phyloP scores from a whole-genome alignment of 64 coral and sea anemone species.

The Porites lutea region DNA sequence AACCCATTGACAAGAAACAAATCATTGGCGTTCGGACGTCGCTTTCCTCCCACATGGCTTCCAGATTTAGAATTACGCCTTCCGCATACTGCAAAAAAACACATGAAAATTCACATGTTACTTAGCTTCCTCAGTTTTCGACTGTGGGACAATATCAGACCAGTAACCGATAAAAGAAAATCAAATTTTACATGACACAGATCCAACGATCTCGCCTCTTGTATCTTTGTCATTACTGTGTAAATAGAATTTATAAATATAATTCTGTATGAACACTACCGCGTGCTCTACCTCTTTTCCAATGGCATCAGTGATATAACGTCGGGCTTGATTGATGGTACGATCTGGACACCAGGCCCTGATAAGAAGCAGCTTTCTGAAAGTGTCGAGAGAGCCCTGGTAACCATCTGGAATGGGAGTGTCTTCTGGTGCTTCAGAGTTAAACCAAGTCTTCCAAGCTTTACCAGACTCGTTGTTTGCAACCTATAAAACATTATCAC shows the following conservation, averaged over 20 bases:
- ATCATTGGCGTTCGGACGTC: conserved; percentile 91
- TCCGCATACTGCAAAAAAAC: conserved; percentile 81
- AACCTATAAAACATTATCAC: neutral
- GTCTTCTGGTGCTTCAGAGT: conserved; percentile 93
- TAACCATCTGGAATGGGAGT: conserved; percentile 95
- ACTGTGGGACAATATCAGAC: too few species aligned
- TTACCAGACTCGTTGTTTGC: conserved; percentile 85
- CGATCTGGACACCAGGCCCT: conserved; percentile 97
- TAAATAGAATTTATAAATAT: too few species aligned
- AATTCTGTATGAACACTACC: too few species aligned
- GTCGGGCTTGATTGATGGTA: conserved; percentile 93
- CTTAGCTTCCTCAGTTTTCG: too few species aligned
- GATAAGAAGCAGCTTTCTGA: conserved; percentile 90
- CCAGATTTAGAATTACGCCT: conserved; percentile 95
- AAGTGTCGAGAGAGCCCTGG: conserved; percentile 92
- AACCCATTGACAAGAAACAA: conserved; percentile 98
- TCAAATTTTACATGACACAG: too few species aligned
- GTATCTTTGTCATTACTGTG: too few species aligned
- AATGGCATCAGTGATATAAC: conserved; percentile 95
- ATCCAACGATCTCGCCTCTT: too few species aligned
- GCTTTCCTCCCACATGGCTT: conserved; percentile 98
- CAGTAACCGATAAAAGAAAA: too few species aligned
- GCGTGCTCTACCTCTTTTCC: conserved; percentile 73
- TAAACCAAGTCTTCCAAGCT: conserved; percentile 97
- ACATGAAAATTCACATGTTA: neutral